Conservation (phyloP, 2,113 vertebrate species). For the Megaceryle torquata region DNA sequence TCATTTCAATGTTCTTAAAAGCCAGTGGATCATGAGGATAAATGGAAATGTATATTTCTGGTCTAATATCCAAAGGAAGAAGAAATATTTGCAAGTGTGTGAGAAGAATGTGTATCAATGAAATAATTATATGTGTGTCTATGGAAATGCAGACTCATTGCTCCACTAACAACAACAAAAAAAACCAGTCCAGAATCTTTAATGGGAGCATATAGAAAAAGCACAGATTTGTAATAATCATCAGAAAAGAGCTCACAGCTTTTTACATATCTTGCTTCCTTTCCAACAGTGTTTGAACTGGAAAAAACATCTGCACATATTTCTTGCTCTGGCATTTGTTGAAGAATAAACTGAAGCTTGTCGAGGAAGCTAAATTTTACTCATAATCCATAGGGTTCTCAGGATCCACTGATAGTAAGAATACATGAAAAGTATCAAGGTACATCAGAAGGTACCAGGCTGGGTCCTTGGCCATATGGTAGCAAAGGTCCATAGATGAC, state of each 20-base stretch:
- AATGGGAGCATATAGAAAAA: background rate
- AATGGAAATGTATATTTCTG: background rate
- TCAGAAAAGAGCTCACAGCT: background rate
- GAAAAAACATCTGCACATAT: background rate
- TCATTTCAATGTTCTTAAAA: background rate
- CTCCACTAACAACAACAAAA: background rate
- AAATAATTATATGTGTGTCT: background rate
- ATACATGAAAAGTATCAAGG: background rate
- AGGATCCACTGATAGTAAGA: background rate
- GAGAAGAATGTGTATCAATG: background rate
- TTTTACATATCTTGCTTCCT: background rate
- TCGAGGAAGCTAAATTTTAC: background rate
- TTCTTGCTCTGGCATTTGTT: background rate
- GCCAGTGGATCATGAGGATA: background rate
- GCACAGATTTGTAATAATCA: rapidly evolving
- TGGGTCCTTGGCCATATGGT: background rate
- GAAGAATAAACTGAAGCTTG: background rate
- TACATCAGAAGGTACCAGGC: background rate
- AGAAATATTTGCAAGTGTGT: background rate
- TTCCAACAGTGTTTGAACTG: background rate
- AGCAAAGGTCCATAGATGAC: background rate
- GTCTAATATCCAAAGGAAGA: background rate
- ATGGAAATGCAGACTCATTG: background rate
- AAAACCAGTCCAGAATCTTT: background rate
- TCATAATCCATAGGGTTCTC: background rate